These are phyloP conservation scores for Tryphoninae sp. DNA, from an alignment of 2,888 invertebrate species.

Conservation along the genomic window DNA sequence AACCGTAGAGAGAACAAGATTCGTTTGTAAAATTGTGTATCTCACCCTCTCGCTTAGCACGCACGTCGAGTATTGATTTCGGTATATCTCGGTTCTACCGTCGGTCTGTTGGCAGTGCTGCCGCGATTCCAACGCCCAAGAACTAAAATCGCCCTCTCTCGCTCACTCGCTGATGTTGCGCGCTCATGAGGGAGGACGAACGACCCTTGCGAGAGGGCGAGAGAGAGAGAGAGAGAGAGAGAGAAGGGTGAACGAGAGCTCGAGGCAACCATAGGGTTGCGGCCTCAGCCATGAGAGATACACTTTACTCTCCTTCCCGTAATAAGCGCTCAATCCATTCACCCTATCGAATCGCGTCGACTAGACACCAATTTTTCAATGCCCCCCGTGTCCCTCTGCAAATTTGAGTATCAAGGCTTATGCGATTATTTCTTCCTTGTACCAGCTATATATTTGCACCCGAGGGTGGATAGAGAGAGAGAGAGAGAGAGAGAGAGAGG, in stretches of 20 bases:
- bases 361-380: conserved; percentile 26
- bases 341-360: conserved; percentile 31
- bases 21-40: conserved; percentile 62
- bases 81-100: conserved; percentile 58
- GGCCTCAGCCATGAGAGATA: conserved; percentile 47
- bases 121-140: conserved; percentile 76
- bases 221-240: neutral
- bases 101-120: conserved; percentile 75
- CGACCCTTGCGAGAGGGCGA: conserved; percentile 12
- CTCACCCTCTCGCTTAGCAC: conserved; percentile 64
- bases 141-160: conserved; percentile 73
- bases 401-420: conserved; percentile 36
- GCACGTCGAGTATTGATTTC: conserved; percentile 80
- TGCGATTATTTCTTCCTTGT: conserved; percentile 37
- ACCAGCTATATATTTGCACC: neutral
- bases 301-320: conserved; percentile 14
- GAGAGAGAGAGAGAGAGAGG: neutral
- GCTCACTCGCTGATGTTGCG: conserved; percentile 40
- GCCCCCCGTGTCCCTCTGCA: conserved; percentile 9
- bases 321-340: conserved; percentile 41
- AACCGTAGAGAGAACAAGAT: conserved; percentile 6
- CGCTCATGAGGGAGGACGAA: conserved; percentile 35
- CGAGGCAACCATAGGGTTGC: conserved; percentile 47
- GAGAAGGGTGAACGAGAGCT: conserved; percentile 28
- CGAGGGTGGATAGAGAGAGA: neutral